These are phyloP conservation scores for Podocnemis expansa DNA, from an alignment of 2,113 vertebrate genomes.

Conservation along the genomic window DNA sequence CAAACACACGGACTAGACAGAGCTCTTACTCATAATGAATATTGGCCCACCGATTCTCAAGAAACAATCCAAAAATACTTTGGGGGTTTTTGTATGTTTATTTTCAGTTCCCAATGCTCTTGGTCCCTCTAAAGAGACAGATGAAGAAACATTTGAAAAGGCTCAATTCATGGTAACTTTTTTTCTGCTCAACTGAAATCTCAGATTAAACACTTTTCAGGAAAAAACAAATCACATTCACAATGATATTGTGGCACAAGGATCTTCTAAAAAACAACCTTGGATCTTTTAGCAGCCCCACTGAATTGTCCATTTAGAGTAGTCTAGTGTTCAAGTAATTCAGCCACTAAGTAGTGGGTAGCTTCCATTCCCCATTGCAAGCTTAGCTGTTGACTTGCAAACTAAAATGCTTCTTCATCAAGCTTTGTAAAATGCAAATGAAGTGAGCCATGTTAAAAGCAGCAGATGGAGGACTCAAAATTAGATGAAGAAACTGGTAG, in stretches of 20 bases:
- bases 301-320: slow-evolving; percentile 55
- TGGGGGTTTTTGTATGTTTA: slow-evolving; percentile 70
- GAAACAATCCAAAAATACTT: slow-evolving; percentile 79
- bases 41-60: slow-evolving; percentile 80
- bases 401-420: slow-evolving; percentile 4
- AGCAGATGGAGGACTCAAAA: neutral
- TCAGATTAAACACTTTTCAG: slow-evolving; percentile 55
- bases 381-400: neutral
- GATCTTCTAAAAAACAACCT: slow-evolving; percentile 42
- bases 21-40: slow-evolving; percentile 80
- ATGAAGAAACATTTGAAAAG: slow-evolving; percentile 70
- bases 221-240: slow-evolving; percentile 62
- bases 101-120: slow-evolving; percentile 72
- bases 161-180: slow-evolving; percentile 69
- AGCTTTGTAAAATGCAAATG: slow-evolving; percentile 1
- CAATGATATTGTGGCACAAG: slow-evolving; percentile 46
- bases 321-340: slow-evolving; percentile 56
- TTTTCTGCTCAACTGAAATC: slow-evolving; percentile 13
- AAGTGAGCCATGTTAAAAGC: accelerated
- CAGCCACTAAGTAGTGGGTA: slow-evolving; percentile 63
- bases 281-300: slow-evolving; percentile 63
- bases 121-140: slow-evolving; percentile 70
- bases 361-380: slow-evolving; percentile 41
- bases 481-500: neutral
- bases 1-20: slow-evolving; percentile 70